phyloP scores from a whole-genome alignment of 1,140 invertebrate genomes.

The Lepidurus packardi region DNA sequence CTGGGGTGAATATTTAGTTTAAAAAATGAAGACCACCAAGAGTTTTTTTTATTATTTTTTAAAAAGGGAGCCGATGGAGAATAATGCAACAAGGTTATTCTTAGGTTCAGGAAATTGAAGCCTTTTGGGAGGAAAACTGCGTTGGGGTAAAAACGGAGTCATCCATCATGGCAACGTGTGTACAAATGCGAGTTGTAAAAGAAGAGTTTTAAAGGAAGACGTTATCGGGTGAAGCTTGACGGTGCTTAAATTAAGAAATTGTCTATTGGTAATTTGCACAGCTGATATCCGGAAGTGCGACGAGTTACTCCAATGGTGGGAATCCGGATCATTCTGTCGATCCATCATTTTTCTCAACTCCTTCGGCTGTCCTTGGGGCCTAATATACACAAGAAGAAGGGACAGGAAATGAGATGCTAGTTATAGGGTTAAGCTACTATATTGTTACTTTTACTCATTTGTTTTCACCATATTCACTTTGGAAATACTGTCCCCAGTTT shows the following conservation, averaged over 20 bases:
- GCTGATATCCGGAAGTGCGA: neutral
- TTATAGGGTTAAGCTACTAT: neutral
- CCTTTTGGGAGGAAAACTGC: too few species aligned
- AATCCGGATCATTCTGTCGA: neutral
- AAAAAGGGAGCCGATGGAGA: too few species aligned
- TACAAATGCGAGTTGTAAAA: neutral
- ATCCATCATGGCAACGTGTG: too few species aligned
- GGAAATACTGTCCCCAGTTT: neutral
- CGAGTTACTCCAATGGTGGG: neutral
- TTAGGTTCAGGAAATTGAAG: neutral
- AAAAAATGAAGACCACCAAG: too few species aligned
- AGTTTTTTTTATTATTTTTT: too few species aligned
- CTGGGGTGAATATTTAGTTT: too few species aligned
- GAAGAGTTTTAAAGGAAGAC: neutral
- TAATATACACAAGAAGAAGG: neutral
- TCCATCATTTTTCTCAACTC: neutral
- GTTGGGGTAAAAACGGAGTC: too few species aligned
- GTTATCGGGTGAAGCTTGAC: neutral
- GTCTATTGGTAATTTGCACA: neutral
- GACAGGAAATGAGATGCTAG: neutral
- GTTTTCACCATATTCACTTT: neutral
- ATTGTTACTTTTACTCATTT: neutral
- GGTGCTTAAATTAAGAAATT: slow-evolving; percentile 11
- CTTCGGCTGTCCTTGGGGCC: neutral
- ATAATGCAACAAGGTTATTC: neutral